Evolutionary conservation across 2,888 invertebrate genomes (phyloP).

Genomic region (Coecobrya sp.): DNA sequence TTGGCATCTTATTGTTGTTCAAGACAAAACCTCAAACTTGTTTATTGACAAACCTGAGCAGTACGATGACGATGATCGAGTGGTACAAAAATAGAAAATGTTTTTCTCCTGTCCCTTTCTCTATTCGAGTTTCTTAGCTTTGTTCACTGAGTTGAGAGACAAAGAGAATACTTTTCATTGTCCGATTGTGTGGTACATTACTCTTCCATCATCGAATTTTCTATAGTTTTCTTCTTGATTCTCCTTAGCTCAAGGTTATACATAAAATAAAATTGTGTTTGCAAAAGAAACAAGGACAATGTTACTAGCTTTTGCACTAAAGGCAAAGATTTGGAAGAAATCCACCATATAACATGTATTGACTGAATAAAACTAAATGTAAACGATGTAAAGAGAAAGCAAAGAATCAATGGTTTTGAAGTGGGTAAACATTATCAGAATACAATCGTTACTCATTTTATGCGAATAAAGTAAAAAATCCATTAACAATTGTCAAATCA

Average conservation of each 20-base stretch:
- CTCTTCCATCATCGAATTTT: conserved; percentile 24
- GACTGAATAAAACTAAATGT: background rate
- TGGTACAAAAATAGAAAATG: conserved; percentile 66
- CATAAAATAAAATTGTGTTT: background rate
- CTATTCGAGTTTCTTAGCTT: background rate
- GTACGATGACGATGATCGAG: conserved; percentile 39
- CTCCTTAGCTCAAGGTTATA: conserved; percentile 68
- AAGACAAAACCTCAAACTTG: conserved; percentile 57
- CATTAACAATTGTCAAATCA: too few species aligned
- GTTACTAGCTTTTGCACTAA: background rate
- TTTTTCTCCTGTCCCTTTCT: conserved; percentile 22
- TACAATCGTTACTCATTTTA: background rate
- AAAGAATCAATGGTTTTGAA: background rate
- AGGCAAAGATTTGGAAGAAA: background rate
- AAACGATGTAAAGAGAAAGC: background rate
- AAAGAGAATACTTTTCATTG: conserved; percentile 30
- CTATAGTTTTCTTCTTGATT: conserved; percentile 35
- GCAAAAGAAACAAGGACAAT: background rate
- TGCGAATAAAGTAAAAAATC: background rate
- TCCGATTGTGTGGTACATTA: conserved; percentile 65
- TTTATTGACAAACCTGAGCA: conserved; percentile 40
- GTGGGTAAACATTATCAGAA: background rate
- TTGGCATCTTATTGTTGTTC: conserved; percentile 49
- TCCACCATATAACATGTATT: background rate
- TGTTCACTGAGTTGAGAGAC: background rate